Evolutionary conservation across 2,797 vertebrate species (phyloP).

Genomic region (Parauchenoglanis punctatus): DNA sequence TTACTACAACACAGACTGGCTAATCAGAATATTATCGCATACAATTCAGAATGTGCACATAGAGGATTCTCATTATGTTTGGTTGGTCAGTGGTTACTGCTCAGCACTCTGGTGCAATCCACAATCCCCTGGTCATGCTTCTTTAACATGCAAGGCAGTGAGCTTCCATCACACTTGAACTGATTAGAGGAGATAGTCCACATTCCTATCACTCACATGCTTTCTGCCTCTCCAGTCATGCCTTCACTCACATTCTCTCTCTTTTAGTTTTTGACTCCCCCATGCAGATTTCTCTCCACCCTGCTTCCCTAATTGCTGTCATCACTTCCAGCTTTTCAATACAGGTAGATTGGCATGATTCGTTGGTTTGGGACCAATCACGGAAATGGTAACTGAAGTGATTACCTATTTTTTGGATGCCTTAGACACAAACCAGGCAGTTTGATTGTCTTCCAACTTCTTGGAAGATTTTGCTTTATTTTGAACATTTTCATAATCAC

Average conservation of each 20-base stretch:
- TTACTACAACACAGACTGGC: neutral
- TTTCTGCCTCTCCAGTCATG: conserved; percentile 49
- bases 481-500: neutral
- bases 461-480: neutral
- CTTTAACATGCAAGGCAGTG: conserved; percentile 47
- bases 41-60: conserved; percentile 1
- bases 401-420: neutral
- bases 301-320: conserved; percentile 76
- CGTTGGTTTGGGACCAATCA: neutral
- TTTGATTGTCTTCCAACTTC: neutral
- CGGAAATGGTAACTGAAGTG: conserved; percentile 11
- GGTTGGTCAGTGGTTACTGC: neutral
- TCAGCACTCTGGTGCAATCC: conserved; percentile 6
- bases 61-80: conserved; percentile 1
- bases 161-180: conserved; percentile 60
- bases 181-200: conserved; percentile 83
- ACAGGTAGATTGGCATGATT: conserved; percentile 87
- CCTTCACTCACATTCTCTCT: conserved; percentile 74
- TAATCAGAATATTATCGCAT: conserved; percentile 10
- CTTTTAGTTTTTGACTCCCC: conserved; percentile 64
- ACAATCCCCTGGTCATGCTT: neutral
- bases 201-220: conserved; percentile 77
- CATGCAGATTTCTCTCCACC: conserved; percentile 80
- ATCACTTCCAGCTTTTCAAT: conserved; percentile 88
- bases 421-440: neutral